Conservation (phyloP, 2,888 invertebrate genomes). For the Furcula furcula region DNA sequence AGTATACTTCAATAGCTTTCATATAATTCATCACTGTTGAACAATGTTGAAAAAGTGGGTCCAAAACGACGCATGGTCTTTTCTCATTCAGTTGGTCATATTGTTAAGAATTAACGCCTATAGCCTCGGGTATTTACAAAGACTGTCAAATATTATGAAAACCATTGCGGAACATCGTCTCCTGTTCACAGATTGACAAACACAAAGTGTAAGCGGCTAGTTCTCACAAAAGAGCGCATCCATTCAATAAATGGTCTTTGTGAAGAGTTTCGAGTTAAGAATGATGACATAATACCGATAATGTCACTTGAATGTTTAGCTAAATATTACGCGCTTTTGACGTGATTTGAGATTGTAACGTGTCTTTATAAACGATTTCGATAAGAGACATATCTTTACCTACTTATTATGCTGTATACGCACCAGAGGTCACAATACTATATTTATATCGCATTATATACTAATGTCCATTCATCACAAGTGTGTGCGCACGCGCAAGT, state of each 20-base stretch:
- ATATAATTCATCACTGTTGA: too few relatives aligned
- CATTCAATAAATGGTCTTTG: not conserved
- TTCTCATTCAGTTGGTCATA: too few relatives aligned
- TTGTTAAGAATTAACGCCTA: too few relatives aligned
- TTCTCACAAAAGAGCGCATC: not conserved
- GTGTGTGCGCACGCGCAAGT: slow-evolving; percentile 16
- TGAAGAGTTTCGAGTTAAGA: slow-evolving; percentile 2
- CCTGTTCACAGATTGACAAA: not conserved
- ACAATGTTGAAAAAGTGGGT: not conserved
- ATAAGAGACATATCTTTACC: too few relatives aligned
- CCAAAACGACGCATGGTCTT: too few relatives aligned
- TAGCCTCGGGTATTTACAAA: too few relatives aligned
- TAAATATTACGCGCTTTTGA: slow-evolving; percentile 8
- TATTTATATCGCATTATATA: not conserved
- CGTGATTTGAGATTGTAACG: too few relatives aligned
- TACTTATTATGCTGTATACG: too few relatives aligned
- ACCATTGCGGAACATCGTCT: not conserved
- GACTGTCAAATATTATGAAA: too few relatives aligned
- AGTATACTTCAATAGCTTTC: too few relatives aligned
- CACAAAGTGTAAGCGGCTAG: too few relatives aligned
- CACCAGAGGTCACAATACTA: not conserved
- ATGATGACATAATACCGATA: slow-evolving; percentile 14
- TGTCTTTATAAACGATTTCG: too few relatives aligned
- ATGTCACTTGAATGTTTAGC: slow-evolving; percentile 7
- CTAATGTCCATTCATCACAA: slow-evolving; percentile 16